A percentile compares a stretch with the other conserved stretches of the same genome.
Evolutionary conservation across 2,888 invertebrate genomes (phyloP).

Genomic region (Bedellia somnulentella): DNA sequence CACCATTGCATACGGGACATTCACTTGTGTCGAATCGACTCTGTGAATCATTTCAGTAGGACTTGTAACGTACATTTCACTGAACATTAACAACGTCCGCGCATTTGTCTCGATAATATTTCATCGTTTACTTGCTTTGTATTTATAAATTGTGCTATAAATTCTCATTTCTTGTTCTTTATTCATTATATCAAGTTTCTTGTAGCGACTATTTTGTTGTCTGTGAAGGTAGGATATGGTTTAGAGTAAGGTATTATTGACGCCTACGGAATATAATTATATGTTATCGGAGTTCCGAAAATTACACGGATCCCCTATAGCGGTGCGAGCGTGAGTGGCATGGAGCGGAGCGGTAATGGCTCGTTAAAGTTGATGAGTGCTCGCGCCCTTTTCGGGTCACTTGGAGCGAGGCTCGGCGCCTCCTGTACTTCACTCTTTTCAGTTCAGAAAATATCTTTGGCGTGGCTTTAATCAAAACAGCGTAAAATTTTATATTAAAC

Average conservation of each 20-base stretch:
- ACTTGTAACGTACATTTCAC: constrained; percentile 40
- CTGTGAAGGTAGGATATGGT: too few relatives aligned
- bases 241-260: too few relatives aligned
- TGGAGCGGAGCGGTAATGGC: constrained; percentile 34
- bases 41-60: too few relatives aligned
- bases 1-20: neutral
- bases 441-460: too few relatives aligned
- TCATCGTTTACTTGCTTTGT: constrained; percentile 24
- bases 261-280: constrained; percentile 51
- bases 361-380: constrained; percentile 58
- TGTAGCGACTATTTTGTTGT: too few relatives aligned
- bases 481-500: too few relatives aligned
- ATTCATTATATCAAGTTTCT: too few relatives aligned
- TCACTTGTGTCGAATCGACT: too few relatives aligned
- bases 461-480: too few relatives aligned
- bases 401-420: too few relatives aligned
- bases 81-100: constrained; percentile 29
- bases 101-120: constrained; percentile 35
- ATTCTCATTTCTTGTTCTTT: constrained; percentile 23
- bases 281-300: constrained; percentile 49
- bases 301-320: constrained; percentile 37
- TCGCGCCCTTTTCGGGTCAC: too few relatives aligned
- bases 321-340: constrained; percentile 11
- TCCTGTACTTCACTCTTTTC: too few relatives aligned
- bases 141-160: constrained; percentile 35